Conservation (phyloP, 1,140 invertebrate species). For the Meloidogyne exigua region DNA sequence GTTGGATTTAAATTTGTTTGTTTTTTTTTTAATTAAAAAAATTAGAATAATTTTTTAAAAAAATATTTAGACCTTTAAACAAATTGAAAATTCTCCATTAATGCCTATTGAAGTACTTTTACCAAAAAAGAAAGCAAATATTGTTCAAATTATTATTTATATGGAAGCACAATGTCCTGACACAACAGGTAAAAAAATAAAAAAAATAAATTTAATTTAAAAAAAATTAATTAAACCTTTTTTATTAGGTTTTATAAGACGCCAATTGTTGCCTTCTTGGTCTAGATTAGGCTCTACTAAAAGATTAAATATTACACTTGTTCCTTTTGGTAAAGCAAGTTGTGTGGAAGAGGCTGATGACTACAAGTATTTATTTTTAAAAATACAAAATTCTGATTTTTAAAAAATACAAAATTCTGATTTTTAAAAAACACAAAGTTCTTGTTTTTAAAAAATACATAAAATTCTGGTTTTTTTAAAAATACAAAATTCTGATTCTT, state of each 20-base stretch:
- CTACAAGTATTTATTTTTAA: conserved; percentile 41
- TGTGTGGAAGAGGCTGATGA: conserved; percentile 50
- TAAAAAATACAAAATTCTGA: neutral
- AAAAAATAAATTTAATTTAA: neutral
- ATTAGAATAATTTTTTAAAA: conserved; percentile 1
- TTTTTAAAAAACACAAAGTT: conserved; percentile 39
- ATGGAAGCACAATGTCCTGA: conserved; percentile 61
- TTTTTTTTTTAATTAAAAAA: neutral
- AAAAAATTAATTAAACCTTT: neutral
- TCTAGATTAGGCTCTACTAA: conserved; percentile 34
- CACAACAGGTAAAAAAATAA: conserved; percentile 36
- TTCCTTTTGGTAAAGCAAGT: conserved; percentile 62
- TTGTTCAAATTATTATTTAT: conserved; percentile 26
- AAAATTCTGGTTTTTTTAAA: conserved; percentile 14
- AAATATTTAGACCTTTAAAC: conserved; percentile 6
- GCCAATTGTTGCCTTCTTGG: conserved; percentile 58
- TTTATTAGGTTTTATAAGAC: conserved; percentile 45
- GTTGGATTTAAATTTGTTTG: neutral
- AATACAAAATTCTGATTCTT: neutral
- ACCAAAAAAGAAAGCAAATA: conserved; percentile 29
- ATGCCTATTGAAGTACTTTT: neutral
- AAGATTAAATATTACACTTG: conserved; percentile 52
- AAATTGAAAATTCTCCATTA: conserved; percentile 5
- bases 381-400: conserved; percentile 19
- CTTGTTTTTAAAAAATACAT: conserved; percentile 9